phyloP scores from a whole-genome alignment of 2,113 vertebrate genomes.

The Lepisosteus oculatus region DNA sequence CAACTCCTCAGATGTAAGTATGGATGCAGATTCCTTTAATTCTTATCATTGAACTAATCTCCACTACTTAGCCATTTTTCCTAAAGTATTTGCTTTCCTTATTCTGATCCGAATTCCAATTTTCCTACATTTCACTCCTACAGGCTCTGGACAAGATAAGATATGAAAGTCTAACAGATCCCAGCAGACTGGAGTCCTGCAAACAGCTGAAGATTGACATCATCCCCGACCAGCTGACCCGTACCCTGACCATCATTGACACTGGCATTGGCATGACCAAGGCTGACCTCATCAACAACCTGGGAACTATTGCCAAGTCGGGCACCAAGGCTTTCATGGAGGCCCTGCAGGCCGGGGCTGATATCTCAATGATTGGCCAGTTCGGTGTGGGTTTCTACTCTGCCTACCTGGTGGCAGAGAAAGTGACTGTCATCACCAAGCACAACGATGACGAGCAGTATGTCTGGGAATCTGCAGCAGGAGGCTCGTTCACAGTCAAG shows the following conservation, averaged over 20 bases:
- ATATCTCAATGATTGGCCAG: slow-evolving; percentile 79
- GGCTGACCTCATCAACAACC: slow-evolving; percentile 74
- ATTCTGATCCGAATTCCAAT: too few species aligned
- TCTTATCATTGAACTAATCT: too few species aligned
- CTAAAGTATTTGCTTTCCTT: too few species aligned
- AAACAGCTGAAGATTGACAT: slow-evolving; percentile 76
- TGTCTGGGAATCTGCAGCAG: slow-evolving; percentile 71
- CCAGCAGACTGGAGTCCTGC: slow-evolving; percentile 65
- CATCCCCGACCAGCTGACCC: slow-evolving; percentile 63
- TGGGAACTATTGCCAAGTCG: slow-evolving; percentile 75
- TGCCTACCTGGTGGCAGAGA: slow-evolving; percentile 72
- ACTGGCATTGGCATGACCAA: slow-evolving; percentile 78
- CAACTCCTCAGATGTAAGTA: slow-evolving; percentile 75
- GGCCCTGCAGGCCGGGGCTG: slow-evolving; percentile 73
- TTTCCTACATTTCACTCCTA: too few species aligned
- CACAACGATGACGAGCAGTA: slow-evolving; percentile 79
- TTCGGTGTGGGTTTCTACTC: slow-evolving; percentile 79
- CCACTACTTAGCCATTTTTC: too few species aligned
- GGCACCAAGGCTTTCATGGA: slow-evolving; percentile 80
- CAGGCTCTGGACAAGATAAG: slow-evolving; percentile 77
- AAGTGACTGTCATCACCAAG: slow-evolving; percentile 70
- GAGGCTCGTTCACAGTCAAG: slow-evolving; percentile 72
- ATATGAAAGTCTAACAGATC: slow-evolving; percentile 74
- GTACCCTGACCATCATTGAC: slow-evolving; percentile 62
- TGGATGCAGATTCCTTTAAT: too few species aligned